Base-by-base conservation (phyloP, 1,140 invertebrate genomes). In the Ceratina japonica region DNA sequence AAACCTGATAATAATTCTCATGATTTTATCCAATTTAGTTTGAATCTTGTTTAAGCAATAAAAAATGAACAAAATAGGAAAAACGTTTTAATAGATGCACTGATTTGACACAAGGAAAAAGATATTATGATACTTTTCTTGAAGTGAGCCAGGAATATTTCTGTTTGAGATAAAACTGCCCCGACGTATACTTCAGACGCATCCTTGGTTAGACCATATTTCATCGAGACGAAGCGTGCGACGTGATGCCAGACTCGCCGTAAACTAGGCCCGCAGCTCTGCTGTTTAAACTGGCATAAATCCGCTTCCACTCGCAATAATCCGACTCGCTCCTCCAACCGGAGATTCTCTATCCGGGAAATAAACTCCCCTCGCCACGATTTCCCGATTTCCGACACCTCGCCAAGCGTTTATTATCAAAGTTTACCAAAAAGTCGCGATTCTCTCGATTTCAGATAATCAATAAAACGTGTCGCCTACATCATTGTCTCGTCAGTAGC, bases 261-360 rank as follows among this genome's bases (percentile, higher is more conserved):
- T 85, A 87, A 88, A 87, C 80, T 80, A 83, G 64, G 78, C 80
- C 80, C 78, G 83, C 79, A 79, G 80, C 78, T 56, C 37, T 77
- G 84, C 76, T 81, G 78, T 79, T 87, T 85, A 82, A 86, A 86
- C 82, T 84, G 82, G 87, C 82, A 88, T 88, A 88, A 89, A 89
- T 89, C 85, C 81, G 80, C 75, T 86, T 82, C 75, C 24, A 81
- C 49, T 52, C 63, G 72, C 74, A 66, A 81, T 86, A 83, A 84
- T 84, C 64, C 74, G 58, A 49, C 72, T 31, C 3, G 56, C 72
- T 31, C 3, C n/a, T 24, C 65, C 70, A 64, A 51, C 59, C 27
- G 52, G n/a, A 16, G 27, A 81, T 56, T 16, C 51, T 44, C 7
- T 37, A 31, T 15, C 24, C n/a, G 16, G 58, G 65, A 51, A 69